Conservation (phyloP, 2,888 invertebrate species). For the Chloromyia formosa region DNA sequence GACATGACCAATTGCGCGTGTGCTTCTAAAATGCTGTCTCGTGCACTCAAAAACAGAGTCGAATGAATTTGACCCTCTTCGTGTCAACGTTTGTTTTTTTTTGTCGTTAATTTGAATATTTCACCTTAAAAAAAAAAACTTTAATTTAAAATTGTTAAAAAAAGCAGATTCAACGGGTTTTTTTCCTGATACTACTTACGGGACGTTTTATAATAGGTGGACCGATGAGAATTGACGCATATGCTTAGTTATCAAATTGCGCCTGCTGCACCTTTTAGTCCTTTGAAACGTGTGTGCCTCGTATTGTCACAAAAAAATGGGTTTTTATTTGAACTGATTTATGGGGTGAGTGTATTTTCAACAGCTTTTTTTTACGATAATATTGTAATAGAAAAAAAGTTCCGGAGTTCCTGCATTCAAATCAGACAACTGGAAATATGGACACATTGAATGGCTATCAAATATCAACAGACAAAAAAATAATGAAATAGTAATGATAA, state of each 20-base stretch:
- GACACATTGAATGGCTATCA: no score
- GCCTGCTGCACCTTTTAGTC: conserved; percentile 13
- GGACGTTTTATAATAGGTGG: background rate
- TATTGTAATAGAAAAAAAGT: no score
- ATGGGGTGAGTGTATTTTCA: no score
- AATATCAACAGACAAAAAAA: no score
- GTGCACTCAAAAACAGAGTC: conserved; percentile 3
- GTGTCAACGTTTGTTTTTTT: background rate
- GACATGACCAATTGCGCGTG: conserved; percentile 48
- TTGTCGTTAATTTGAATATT: conserved; percentile 33
- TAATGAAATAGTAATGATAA: no score
- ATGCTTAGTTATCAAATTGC: conserved; percentile 24
- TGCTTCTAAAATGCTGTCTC: conserved; percentile 40
- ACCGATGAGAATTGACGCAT: conserved; percentile 25
- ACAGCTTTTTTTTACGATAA: no score
- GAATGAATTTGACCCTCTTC: conserved; percentile 24
- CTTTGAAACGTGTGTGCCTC: background rate
- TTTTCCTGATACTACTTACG: background rate
- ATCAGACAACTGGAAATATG: no score
- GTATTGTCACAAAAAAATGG: background rate
- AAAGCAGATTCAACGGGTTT: conserved; percentile 7
- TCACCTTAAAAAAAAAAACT: background rate
- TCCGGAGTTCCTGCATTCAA: no score
- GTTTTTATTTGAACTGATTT: background rate
- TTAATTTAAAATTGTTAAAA: conserved; percentile 20